A percentile compares a stretch with the other conserved stretches of the same genome.
Conservation (phyloP, 2,797 vertebrate species). For the Peromyscus aztecus region DNA sequence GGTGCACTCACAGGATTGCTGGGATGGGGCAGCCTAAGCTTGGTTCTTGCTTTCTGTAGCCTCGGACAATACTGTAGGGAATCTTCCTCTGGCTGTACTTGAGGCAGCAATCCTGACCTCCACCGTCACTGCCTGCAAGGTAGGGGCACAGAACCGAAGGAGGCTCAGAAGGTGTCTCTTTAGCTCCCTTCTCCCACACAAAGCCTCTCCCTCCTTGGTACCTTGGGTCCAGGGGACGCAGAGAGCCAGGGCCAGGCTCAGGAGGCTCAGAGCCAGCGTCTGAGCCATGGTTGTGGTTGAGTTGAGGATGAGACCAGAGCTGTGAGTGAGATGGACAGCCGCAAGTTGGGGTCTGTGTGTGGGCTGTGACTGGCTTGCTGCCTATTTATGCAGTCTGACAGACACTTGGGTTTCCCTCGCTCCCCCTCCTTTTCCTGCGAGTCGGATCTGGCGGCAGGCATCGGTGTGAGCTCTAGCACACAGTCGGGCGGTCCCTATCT, state of each 20-base stretch:
- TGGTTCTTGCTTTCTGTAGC: constrained; percentile 84
- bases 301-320: constrained; percentile 7
- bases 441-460: neutral
- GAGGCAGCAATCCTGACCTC: constrained; percentile 87
- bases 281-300: constrained; percentile 68
- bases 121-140: constrained; percentile 78
- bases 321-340: neutral
- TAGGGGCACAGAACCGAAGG: neutral
- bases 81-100: constrained; percentile 68
- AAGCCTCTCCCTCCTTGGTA: constrained; percentile 55
- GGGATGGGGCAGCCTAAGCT: constrained; percentile 84
- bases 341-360: constrained; percentile 69
- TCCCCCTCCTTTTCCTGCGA: constrained; percentile 74
- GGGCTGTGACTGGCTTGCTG: constrained; percentile 53
- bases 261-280: constrained; percentile 53
- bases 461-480: neutral
- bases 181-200: neutral
- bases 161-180: neutral
- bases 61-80: constrained; percentile 70
- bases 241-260: constrained; percentile 68
- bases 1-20: constrained; percentile 84
- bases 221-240: constrained; percentile 76
- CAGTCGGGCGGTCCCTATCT: neutral
- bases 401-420: constrained; percentile 69
- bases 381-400: constrained; percentile 73